Evolutionary conservation across 2,797 vertebrate genomes (phyloP), one percentile per base, ranked within the genome.

Genomic region (Chrysocyon brachyurus): DNA sequence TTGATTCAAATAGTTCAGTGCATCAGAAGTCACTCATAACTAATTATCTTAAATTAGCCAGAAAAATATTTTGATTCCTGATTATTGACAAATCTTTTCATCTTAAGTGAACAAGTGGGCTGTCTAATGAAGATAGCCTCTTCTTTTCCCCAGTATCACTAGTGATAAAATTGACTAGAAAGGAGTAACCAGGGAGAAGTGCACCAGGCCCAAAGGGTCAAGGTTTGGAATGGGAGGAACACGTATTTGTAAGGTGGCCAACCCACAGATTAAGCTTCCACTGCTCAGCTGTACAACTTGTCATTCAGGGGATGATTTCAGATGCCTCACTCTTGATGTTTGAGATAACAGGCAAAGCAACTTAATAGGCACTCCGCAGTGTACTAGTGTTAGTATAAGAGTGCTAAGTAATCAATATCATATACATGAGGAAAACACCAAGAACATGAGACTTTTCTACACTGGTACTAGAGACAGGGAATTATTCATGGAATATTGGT

Each of bases 1-100:
- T 87, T 52, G 11, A 85, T 61, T 70, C 61, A n/a, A 52, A 54
- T 86, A 70, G 21, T 90, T 70, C 52, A 68, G 31, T 59, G 40
- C 24, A 31, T 94, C 72, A 90, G 54, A 94, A 90, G 33, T 78
- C 15, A 85, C n/a, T 90, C 83, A 77, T 78, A 61, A 59, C n/a
- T 52, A 59, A 9, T 59, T 90, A 85, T 46, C 61, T 36, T 61
- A 85, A 90, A 78, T 40, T 85, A n/a, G 19, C 70, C 19, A 70
- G 54, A 85, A 90, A 85, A 54, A 40, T 83, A 66, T 90, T 73
- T 68, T 78, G 24, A 70, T 94, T 85, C 17, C 54, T 75, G 57
- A 26, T 70, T 90, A 40, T 85, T 40, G 40, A 61, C 72, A 70
- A 21, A 57, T 68, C 63, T 61, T 68, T 16, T 56, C 57, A 85